Evolutionary conservation across 2,888 invertebrate species (phyloP).

Genomic region (Hanleya hanleyi): DNA sequence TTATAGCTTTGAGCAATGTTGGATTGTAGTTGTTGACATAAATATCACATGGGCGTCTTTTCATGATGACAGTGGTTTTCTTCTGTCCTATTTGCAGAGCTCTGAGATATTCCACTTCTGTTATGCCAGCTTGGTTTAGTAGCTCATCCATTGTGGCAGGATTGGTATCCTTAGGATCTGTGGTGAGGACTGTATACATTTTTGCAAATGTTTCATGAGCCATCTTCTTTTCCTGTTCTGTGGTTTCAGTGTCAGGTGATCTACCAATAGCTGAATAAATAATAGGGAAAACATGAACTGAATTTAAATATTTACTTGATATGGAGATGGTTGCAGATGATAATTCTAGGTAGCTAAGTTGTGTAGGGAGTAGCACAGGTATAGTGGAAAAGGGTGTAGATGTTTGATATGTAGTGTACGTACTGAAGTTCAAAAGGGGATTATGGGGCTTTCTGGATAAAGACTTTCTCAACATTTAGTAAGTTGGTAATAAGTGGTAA

Average conservation of each 20-base stretch:
- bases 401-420: too few relatives aligned
- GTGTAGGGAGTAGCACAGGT: too few relatives aligned
- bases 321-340: too few relatives aligned
- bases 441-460: too few relatives aligned
- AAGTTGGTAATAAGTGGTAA: too few relatives aligned
- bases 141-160: constrained; percentile 5
- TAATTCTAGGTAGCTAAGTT: too few relatives aligned
- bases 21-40: constrained; percentile 30
- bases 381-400: too few relatives aligned
- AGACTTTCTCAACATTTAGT: too few relatives aligned
- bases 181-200: constrained; percentile 8
- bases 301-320: too few relatives aligned
- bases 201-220: constrained; percentile 11
- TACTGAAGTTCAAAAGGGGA: too few relatives aligned
- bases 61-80: constrained; percentile 16
- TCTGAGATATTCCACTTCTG: constrained; percentile 9
- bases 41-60: constrained; percentile 21
- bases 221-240: not conserved
- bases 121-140: constrained; percentile 3
- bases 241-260: not conserved
- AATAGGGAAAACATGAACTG: too few relatives aligned
- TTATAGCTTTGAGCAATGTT: constrained; percentile 15
- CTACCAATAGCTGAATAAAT: too few relatives aligned
- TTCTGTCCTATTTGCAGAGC: not conserved
- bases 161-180: constrained; percentile 5